phyloP scores from a whole-genome alignment of 2,797 vertebrate genomes.

The Tachyglossus aculeatus region DNA sequence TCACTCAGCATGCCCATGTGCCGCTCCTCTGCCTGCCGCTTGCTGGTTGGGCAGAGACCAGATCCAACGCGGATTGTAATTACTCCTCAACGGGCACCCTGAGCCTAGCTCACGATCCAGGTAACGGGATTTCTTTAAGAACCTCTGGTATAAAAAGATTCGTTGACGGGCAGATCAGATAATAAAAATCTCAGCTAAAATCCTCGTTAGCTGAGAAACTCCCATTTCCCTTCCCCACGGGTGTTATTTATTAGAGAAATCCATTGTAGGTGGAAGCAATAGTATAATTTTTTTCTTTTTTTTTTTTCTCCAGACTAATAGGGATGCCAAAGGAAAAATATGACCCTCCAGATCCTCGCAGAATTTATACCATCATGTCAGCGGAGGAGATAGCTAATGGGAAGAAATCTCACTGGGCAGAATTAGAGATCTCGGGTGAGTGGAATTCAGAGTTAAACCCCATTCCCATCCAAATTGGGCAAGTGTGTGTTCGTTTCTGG shows the following conservation, averaged over 20 bases:
- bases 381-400: conserved; percentile 94
- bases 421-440: conserved; percentile 93
- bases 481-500: conserved; percentile 7
- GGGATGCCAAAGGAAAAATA: conserved; percentile 99
- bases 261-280: neutral
- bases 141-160: too few species aligned
- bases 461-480: neutral
- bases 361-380: conserved; percentile 99
- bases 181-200: too few species aligned
- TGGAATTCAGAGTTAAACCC: conserved; percentile 25
- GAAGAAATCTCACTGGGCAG: conserved; percentile 97
- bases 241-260: neutral
- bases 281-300: conserved; percentile 36
- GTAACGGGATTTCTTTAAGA: too few species aligned
- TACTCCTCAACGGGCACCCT: too few species aligned
- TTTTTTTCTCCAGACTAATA: conserved; percentile 84
- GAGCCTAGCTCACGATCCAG: too few species aligned
- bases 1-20: too few species aligned
- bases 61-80: too few species aligned
- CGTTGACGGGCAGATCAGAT: too few species aligned
- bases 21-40: too few species aligned
- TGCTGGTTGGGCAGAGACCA: too few species aligned
- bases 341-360: conserved; percentile 98
- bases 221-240: neutral
- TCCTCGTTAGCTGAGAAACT: neutral